A percentile compares a stretch with the other conserved stretches of the same genome.
Conservation (phyloP, 2,797 vertebrate genomes). For the Pagetopsis macropterus region DNA sequence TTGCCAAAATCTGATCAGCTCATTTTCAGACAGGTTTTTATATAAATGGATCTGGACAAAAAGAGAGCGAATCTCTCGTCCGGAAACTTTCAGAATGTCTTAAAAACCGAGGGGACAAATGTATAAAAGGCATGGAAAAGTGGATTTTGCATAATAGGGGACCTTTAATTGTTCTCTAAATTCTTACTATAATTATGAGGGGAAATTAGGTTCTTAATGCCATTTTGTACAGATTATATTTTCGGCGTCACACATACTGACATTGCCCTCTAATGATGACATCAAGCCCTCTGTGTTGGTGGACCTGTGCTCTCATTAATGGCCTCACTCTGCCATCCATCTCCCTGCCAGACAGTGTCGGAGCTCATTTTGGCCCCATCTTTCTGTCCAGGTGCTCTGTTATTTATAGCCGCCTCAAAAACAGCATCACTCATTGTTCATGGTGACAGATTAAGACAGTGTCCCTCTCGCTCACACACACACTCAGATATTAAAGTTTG, state of each 20-base stretch:
- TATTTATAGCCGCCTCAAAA: conserved; percentile 67
- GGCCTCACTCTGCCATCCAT: conserved; percentile 57
- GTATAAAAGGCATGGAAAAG: no score
- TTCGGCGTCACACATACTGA: background rate
- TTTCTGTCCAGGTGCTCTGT: conserved; percentile 64
- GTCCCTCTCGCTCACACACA: conserved; percentile 9
- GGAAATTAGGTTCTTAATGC: background rate
- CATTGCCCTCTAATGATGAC: conserved; percentile 49
- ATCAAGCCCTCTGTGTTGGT: conserved; percentile 67
- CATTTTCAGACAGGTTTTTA: no score
- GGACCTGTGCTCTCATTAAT: conserved; percentile 64
- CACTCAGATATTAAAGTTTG: conserved; percentile 8
- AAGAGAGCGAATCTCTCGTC: no score
- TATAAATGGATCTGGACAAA: no score
- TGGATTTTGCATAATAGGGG: no score
- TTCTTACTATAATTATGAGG: background rate
- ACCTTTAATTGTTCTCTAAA: background rate
- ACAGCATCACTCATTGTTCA: conserved; percentile 40
- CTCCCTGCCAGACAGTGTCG: conserved; percentile 55
- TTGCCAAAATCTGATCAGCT: no score
- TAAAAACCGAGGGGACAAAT: no score
- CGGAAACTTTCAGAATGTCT: no score
- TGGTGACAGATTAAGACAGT: conserved; percentile 54
- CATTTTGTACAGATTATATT: background rate
- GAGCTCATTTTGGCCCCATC: conserved; percentile 53